phyloP scores from a whole-genome alignment of 1,140 invertebrate genomes.

The Drosophila willistoni region DNA sequence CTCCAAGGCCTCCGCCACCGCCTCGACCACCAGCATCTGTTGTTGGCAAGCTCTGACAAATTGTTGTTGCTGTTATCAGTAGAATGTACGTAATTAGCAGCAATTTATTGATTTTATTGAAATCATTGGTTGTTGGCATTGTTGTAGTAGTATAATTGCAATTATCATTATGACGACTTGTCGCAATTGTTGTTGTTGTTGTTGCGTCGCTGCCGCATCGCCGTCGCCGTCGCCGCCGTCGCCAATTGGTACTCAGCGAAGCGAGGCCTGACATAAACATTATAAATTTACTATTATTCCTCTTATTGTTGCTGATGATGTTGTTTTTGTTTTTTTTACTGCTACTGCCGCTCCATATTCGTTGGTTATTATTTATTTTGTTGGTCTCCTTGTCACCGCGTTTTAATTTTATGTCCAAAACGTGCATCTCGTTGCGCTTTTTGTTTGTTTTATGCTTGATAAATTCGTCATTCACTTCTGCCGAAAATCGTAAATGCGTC shows the following conservation, averaged over 20 bases:
- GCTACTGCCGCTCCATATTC: slow-evolving; percentile 16
- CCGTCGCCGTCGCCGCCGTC: slow-evolving; percentile 59
- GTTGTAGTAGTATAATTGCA: slow-evolving; percentile 62
- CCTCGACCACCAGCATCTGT: slow-evolving; percentile 51
- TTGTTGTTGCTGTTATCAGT: slow-evolving; percentile 78
- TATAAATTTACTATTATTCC: slow-evolving; percentile 59
- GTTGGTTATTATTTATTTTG: slow-evolving; percentile 14
- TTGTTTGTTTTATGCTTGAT: slow-evolving; percentile 48
- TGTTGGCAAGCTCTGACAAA: slow-evolving; percentile 71
- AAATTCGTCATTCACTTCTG: slow-evolving; percentile 59
- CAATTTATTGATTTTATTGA: slow-evolving; percentile 82
- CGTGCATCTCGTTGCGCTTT: slow-evolving; percentile 62
- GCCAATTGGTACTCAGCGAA: slow-evolving; percentile 59
- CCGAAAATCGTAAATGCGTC: slow-evolving; percentile 22
- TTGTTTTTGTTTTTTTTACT: slow-evolving; percentile 17
- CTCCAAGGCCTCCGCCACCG: slow-evolving; percentile 9
- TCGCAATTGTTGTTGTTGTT: slow-evolving; percentile 23
- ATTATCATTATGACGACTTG: slow-evolving; percentile 64
- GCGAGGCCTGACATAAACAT: slow-evolving; percentile 72
- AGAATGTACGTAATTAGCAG: slow-evolving; percentile 77
- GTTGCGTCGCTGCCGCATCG: slow-evolving; percentile 37
- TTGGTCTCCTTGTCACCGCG: neutral
- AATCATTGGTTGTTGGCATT: slow-evolving; percentile 64
- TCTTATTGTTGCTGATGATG: slow-evolving; percentile 35
- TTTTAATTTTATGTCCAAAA: slow-evolving; percentile 59